Evolutionary conservation across 2,888 invertebrate species (phyloP).

Genomic region (Busseola fusca): DNA sequence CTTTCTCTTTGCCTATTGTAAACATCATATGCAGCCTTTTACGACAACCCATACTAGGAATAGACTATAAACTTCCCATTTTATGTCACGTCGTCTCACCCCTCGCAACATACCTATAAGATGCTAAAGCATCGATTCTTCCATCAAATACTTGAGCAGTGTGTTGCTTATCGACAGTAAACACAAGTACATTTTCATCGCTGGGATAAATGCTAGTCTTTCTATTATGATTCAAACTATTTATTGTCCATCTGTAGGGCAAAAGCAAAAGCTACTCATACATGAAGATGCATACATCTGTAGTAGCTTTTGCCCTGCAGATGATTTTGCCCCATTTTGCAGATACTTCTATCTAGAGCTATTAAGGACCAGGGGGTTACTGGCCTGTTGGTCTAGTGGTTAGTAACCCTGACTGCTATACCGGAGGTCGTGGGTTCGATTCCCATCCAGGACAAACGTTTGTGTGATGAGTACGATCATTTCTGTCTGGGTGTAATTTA

Average conservation of each 20-base stretch:
- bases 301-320: no score
- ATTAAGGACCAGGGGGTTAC: no score
- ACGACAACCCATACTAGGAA: not conserved
- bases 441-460: no score
- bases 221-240: not conserved
- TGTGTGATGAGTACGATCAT: no score
- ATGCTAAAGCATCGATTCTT: not conserved
- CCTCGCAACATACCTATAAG: not conserved
- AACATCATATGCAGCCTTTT: not conserved
- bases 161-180: constrained; percentile 10
- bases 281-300: no score
- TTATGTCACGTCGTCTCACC: not conserved
- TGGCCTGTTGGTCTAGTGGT: no score
- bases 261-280: no score
- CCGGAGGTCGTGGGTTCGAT: no score
- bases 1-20: constrained; percentile 12
- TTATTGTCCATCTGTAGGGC: not conserved
- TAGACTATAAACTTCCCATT: not conserved
- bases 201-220: not conserved
- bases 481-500: no score
- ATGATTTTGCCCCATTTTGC: no score
- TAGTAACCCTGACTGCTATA: no score
- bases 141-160: not conserved
- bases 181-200: not conserved
- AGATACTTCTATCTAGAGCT: no score